phyloP scores from a whole-genome alignment of 1,140 invertebrate genomes.

The Watersipora subatra region DNA sequence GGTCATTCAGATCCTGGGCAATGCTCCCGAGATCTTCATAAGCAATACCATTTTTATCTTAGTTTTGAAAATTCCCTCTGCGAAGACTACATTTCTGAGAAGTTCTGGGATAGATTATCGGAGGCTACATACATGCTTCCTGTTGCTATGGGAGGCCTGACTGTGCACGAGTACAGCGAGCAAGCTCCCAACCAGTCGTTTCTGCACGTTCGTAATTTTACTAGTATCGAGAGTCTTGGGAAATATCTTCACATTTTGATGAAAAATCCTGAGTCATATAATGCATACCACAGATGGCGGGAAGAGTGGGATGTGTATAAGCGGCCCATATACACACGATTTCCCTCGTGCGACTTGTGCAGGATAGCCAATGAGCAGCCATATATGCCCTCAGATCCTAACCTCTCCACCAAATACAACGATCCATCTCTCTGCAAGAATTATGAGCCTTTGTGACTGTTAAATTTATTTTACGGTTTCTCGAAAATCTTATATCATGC shows the following conservation, averaged over 20 bases:
- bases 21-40: conserved; percentile 7
- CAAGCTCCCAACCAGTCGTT: conserved; percentile 54
- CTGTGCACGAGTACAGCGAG: conserved; percentile 65
- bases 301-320: background rate
- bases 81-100: conserved; percentile 89
- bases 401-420: background rate
- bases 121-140: conserved; percentile 54
- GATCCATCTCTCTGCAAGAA: background rate
- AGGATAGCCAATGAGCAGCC: background rate
- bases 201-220: conserved; percentile 31
- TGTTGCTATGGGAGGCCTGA: conserved; percentile 81
- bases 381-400: background rate
- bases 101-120: conserved; percentile 59
- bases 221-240: conserved; percentile 21
- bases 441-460: no score
- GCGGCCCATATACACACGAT: background rate
- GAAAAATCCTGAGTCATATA: conserved; percentile 34
- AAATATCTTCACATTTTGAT: conserved; percentile 33
- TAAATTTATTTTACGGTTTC: no score
- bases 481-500: no score
- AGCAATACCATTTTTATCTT: conserved; percentile 35
- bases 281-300: conserved; percentile 37
- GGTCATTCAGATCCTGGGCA: background rate
- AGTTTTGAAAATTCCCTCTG: conserved; percentile 74
- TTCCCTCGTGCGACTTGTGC: background rate